phyloP scores from a whole-genome alignment of 2,888 invertebrate genomes.

The Synergus laeviventris region DNA sequence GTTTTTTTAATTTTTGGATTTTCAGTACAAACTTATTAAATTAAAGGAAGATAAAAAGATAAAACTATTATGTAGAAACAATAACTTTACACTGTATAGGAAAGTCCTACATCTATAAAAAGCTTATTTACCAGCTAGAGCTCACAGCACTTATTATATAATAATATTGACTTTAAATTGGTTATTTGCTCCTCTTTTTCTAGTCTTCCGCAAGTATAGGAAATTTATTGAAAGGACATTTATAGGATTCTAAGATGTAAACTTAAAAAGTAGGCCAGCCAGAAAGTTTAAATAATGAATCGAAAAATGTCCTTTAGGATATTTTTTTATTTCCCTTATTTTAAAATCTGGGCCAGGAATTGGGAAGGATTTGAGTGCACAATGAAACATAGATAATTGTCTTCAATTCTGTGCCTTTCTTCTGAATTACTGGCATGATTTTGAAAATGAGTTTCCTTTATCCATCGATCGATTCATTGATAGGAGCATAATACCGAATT shows the following conservation, averaged over 20 bases:
- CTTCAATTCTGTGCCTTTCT: constrained; percentile 31
- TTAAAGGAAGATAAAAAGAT: not conserved
- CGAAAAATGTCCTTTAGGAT: not conserved
- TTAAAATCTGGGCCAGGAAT: constrained; percentile 27
- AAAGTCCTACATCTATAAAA: constrained; percentile 35
- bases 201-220: not conserved
- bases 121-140: constrained; percentile 31
- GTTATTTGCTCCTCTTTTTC: constrained; percentile 32
- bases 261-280: not conserved
- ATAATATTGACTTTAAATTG: constrained; percentile 37
- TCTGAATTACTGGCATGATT: constrained; percentile 26
- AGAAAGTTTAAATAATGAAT: not conserved
- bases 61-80: not conserved
- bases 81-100: constrained; percentile 12
- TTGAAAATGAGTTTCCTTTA: constrained; percentile 7
- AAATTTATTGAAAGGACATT: constrained; percentile 13
- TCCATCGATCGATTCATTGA: not conserved
- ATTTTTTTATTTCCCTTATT: not conserved
- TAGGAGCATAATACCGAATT: constrained; percentile 37
- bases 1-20: not conserved
- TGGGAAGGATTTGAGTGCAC: constrained; percentile 5
- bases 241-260: not conserved
- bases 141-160: constrained; percentile 39
- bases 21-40: constrained; percentile 40
- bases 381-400: constrained; percentile 28